Percentiles rank a stretch among this genome's conserved stretches.
phyloP scores from a whole-genome alignment of 2,888 invertebrate species.

The Archaeoteleia sp. region DNA sequence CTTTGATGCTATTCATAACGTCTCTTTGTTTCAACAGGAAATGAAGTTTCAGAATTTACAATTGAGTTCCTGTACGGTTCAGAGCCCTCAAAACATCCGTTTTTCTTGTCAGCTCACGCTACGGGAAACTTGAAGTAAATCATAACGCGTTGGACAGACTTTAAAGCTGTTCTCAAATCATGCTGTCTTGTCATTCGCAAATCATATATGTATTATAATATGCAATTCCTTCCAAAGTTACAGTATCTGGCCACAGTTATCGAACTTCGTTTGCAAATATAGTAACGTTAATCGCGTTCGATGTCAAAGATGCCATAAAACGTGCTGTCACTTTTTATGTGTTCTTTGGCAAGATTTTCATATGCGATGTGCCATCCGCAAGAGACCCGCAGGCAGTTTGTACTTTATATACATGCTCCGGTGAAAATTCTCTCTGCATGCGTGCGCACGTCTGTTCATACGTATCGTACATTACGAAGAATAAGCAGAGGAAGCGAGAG shows the following conservation, averaged over 20 bases:
- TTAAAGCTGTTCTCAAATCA: constrained; percentile 7
- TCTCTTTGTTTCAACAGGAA: constrained; percentile 4
- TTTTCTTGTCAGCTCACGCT: background rate
- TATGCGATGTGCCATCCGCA: constrained; percentile 45
- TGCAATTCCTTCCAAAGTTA: no score
- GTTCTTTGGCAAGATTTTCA: constrained; percentile 48
- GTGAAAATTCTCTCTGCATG: constrained; percentile 29
- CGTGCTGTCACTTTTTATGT: constrained; percentile 38
- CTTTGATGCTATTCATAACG: constrained; percentile 6
- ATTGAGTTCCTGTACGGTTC: constrained; percentile 4
- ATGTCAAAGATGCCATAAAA: no score
- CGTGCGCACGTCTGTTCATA: constrained; percentile 15
- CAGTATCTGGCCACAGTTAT: no score
- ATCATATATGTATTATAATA: no score
- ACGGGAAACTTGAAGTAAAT: background rate
- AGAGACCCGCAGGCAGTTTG: constrained; percentile 38
- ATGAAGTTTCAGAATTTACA: constrained; percentile 17
- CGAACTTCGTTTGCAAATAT: no score
- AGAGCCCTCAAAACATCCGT: constrained; percentile 4
- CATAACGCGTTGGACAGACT: constrained; percentile 1
- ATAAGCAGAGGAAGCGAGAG: constrained; percentile 21
- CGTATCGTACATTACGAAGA: constrained; percentile 33
- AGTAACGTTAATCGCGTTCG: no score
- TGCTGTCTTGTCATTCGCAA: no score
- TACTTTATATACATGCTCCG: constrained; percentile 42